Conservation (phyloP, 2,888 invertebrate species). For the Metallyticus violacea region DNA sequence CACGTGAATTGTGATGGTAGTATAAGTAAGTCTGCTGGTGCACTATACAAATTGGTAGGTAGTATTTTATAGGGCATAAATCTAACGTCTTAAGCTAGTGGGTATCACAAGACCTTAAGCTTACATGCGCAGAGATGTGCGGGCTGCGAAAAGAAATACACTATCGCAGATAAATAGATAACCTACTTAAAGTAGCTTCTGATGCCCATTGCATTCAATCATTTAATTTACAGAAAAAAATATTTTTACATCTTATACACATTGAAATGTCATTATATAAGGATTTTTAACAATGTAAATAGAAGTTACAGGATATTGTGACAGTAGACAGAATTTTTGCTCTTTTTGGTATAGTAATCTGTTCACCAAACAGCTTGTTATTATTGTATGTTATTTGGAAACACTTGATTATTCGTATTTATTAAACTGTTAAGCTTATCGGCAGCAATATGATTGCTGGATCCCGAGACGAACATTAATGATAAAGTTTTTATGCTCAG, state of each 20-base stretch:
- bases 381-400: background rate
- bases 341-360: background rate
- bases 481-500: too few relatives aligned
- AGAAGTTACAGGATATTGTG: background rate
- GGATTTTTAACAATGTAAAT: background rate
- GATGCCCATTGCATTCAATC: background rate
- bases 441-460: too few relatives aligned
- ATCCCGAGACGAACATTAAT: too few relatives aligned
- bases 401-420: background rate
- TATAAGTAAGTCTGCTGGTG: conserved; percentile 8
- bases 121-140: background rate
- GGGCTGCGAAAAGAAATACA: too few relatives aligned
- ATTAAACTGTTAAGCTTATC: too few relatives aligned
- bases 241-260: background rate
- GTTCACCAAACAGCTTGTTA: background rate
- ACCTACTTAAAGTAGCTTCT: background rate
- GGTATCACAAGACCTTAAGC: background rate
- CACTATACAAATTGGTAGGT: background rate
- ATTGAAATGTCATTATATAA: background rate
- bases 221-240: background rate
- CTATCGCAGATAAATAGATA: background rate
- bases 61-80: background rate
- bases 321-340: background rate
- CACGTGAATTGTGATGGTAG: conserved; percentile 39
- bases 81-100: background rate